These are phyloP conservation scores for Hippocampus zosterae DNA, from an alignment of 2,113 vertebrate genomes.

Conservation along the genomic window DNA sequence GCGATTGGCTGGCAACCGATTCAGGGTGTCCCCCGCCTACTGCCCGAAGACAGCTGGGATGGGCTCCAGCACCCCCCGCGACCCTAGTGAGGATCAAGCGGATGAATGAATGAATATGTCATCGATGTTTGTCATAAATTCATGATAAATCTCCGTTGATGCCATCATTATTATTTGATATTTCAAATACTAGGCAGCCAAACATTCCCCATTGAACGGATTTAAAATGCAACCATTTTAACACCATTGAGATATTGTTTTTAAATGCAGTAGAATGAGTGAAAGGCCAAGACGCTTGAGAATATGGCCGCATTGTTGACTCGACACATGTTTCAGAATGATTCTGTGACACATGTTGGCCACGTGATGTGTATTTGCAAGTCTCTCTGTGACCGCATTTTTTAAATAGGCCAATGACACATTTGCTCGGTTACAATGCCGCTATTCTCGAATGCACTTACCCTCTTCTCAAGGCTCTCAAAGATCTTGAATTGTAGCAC, in stretches of 20 bases:
- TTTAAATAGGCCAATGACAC: background rate
- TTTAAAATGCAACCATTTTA: no score
- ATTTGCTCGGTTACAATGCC: background rate
- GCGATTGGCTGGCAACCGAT: no score
- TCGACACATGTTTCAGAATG: background rate
- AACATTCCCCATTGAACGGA: no score
- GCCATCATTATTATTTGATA: background rate
- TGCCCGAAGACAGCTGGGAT: no score
- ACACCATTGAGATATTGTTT: background rate
- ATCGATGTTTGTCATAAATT: background rate
- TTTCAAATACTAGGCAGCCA: background rate
- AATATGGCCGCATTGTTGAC: background rate
- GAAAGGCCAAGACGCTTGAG: background rate
- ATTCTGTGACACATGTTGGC: background rate
- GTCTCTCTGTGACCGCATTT: no score
- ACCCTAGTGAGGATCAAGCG: no score
- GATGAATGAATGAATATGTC: no score
- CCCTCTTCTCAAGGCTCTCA: constrained; percentile 12
- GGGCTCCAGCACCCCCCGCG: no score
- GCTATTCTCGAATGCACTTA: background rate
- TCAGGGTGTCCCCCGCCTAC: no score
- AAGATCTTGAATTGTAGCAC: constrained; percentile 33
- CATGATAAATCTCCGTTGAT: background rate
- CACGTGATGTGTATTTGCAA: background rate
- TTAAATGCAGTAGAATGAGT: no score